Evolutionary conservation across 2,113 vertebrate species (phyloP).

Genomic region (Gasterosteus nipponicus): DNA sequence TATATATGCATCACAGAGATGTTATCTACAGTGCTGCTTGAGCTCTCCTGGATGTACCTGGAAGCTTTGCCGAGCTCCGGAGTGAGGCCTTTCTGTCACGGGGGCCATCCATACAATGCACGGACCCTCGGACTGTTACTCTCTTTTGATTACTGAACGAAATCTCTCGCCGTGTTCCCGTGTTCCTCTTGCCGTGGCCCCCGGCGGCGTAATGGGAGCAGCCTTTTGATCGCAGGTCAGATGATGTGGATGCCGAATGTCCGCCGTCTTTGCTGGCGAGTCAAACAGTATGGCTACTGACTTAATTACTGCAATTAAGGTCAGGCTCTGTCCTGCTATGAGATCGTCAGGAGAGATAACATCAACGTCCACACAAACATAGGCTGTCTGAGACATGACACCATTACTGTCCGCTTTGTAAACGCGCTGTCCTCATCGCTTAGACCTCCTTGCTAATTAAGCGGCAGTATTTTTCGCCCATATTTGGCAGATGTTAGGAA

Average conservation of each 20-base stretch:
- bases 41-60: neutral
- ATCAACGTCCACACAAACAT: slow-evolving; percentile 45
- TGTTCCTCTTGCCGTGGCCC: neutral
- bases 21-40: neutral
- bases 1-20: neutral
- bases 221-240: slow-evolving; percentile 34
- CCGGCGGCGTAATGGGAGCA: slow-evolving; percentile 4
- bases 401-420: slow-evolving; percentile 61
- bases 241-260: slow-evolving; percentile 40
- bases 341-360: slow-evolving; percentile 74
- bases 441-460: slow-evolving; percentile 70
- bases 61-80: neutral
- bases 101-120: slow-evolving; percentile 6
- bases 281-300: slow-evolving; percentile 56
- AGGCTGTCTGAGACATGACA: slow-evolving; percentile 43
- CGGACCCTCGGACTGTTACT: neutral
- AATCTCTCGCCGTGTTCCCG: slow-evolving; percentile 30
- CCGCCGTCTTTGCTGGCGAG: slow-evolving; percentile 28
- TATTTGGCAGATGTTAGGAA: slow-evolving; percentile 59
- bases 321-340: slow-evolving; percentile 65
- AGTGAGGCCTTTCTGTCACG: neutral
- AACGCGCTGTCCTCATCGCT: slow-evolving; percentile 54
- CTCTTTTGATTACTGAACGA: slow-evolving; percentile 46
- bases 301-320: slow-evolving; percentile 79
- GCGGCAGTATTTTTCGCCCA: slow-evolving; percentile 53